Base-by-base conservation (phyloP, 1,140 invertebrate species). In the Leptinotarsa defecta region DNA sequence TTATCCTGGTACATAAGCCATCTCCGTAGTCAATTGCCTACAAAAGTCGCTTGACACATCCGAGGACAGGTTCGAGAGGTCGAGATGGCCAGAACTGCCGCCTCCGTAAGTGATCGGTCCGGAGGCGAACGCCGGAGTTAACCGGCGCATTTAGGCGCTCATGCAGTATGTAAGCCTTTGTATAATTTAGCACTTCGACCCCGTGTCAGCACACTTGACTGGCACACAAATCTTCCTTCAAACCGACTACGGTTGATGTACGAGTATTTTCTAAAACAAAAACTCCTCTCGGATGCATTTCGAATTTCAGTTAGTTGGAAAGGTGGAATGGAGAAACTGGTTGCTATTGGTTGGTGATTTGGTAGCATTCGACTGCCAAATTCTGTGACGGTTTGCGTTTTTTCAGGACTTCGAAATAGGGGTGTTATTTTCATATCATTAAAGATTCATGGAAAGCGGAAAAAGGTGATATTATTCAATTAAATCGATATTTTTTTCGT, bases 131-230 rank as follows among this genome's bases (percentile, higher is more conserved):
- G 74, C 74, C 68, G 64, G 74, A 80, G 81, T 83, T 83, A 84
- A 83, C 81, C 81, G 79, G 78, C 77, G 76, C 81, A 80, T 84
- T 84, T 84, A 83, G 81, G 76, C 76, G 72, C 80, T 83, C 83
- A 83, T 84, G 79, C 81, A 84, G 76, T 82, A 83, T 84, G 82
- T 80, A 84, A 74, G 74, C 63, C 68, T 52, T 78, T 84, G 81
- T 80, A 84, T 84, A 81, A 84, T 84, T 84, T 80, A 84, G 72
- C 73, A 75, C 71, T 81, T 81, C 79, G 82, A 80, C 77, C 79
- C 81, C 80, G 81, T 77, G 81, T 84, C 83, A 83, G 82, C 81
- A 81, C 81, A 83, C 79, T 84, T 84, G 83, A 84, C 83, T 83
- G 82, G 79, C 82, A 83, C 83, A 84, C 83, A 84, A 84, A 84